Conservation (phyloP, 2,797 vertebrate species). For the Cirrhinus molitorella region DNA sequence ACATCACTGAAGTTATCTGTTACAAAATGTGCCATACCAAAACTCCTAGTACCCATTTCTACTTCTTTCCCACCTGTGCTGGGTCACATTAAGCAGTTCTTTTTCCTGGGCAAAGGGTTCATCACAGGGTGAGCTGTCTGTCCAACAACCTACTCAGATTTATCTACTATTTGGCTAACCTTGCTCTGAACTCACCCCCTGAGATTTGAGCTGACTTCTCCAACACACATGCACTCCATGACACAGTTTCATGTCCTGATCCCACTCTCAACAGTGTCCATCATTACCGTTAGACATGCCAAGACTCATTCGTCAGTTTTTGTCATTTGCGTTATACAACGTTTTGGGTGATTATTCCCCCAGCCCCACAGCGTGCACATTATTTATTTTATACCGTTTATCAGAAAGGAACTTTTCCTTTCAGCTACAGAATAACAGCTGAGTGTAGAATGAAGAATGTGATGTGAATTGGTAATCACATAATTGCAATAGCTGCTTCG, state of each 20-base stretch:
- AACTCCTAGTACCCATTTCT: slow-evolving; percentile 28
- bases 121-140: slow-evolving; percentile 84
- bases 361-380: neutral
- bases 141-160: slow-evolving; percentile 83
- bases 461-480: slow-evolving; percentile 24
- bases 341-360: slow-evolving; percentile 25
- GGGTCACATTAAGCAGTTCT: slow-evolving; percentile 76
- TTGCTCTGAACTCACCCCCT: slow-evolving; percentile 87
- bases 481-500: slow-evolving; percentile 23
- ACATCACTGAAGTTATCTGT: neutral
- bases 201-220: slow-evolving; percentile 78
- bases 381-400: slow-evolving; percentile 20
- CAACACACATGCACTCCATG: slow-evolving; percentile 75
- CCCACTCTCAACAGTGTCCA: slow-evolving; percentile 65
- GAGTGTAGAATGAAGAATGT: slow-evolving; percentile 10
- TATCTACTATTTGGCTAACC: slow-evolving; percentile 91
- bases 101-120: slow-evolving; percentile 87
- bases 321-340: slow-evolving; percentile 19
- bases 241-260: slow-evolving; percentile 68
- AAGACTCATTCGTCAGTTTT: slow-evolving; percentile 34
- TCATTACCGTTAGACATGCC: slow-evolving; percentile 32
- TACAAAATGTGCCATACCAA: slow-evolving; percentile 10
- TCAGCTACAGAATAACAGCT: neutral
- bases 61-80: slow-evolving; percentile 78
- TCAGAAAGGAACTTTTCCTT: slow-evolving; percentile 9